phyloP scores from a whole-genome alignment of 2,888 invertebrate genomes.

The Brachylomia viminalis region DNA sequence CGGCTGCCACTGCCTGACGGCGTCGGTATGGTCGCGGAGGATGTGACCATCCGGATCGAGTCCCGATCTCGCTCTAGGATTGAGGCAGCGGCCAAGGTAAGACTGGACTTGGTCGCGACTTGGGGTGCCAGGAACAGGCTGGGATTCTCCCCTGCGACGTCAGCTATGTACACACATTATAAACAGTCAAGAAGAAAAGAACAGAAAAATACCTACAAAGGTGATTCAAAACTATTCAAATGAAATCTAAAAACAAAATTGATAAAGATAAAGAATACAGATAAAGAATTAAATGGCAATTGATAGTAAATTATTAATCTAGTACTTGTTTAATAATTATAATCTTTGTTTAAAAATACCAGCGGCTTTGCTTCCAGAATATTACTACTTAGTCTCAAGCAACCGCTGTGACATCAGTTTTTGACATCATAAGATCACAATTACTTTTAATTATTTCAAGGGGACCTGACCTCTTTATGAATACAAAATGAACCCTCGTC shows the following conservation, averaged over 20 bases:
- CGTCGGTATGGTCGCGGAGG: no score
- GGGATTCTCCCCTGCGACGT: no score
- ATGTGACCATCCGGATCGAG: no score
- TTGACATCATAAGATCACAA: background rate
- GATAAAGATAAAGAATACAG: no score
- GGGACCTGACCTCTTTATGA: constrained; percentile 11
- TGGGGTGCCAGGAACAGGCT: no score
- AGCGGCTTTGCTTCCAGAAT: background rate
- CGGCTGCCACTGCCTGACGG: no score
- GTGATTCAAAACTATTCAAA: background rate
- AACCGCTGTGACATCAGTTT: background rate
- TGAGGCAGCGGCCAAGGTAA: no score
- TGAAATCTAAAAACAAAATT: background rate
- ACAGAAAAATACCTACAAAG: background rate
- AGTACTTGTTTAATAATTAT: background rate
- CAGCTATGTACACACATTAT: background rate
- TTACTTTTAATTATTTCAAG: constrained; percentile 4
- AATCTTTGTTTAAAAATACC: background rate
- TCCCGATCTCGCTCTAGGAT: no score
- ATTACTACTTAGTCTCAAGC: background rate
- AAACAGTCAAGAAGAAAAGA: background rate
- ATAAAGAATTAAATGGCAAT: background rate
- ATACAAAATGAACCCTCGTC: background rate
- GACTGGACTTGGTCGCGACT: no score
- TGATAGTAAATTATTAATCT: background rate